Base-by-base conservation (phyloP, 2,113 vertebrate species). In the Merops nubicus region DNA sequence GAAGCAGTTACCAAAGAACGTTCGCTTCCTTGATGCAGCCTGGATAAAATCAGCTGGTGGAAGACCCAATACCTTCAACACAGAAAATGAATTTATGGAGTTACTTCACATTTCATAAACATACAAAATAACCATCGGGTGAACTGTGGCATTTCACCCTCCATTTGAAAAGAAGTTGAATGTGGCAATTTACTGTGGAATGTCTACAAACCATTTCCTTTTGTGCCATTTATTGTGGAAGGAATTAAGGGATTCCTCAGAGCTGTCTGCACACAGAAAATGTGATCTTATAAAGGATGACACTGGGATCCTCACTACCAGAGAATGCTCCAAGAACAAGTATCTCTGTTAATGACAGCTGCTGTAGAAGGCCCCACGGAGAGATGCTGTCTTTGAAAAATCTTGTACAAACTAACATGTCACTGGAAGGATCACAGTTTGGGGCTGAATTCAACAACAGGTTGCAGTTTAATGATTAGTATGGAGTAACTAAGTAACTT, bases 1-100 rank as follows among this genome's bases (percentile, higher is more conserved):
- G 26, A 64, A 82, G 53, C 40, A 95, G 98, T 98, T 97, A 99
- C 99, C 99, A 51, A 99, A 99, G 97, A 99, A 99, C 1, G 98
- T 97, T 93, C 98, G 97, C 95, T 93, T 99, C 94, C 99, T 98
- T 19, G 99, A 98, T 8, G 99, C 98, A 12, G 96, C 98, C 97
- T 99, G 98, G 85, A 99, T 98, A 95, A 99, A 99, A 91, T 98
- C 98, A 87, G 98, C 96, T 53, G 99, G 99, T 65, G 99, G 99
- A 97, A 99, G 97, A 82, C 99, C 99, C 92, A 99, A 94, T 69
- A 99, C 98, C 99, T 99, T 96, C n/a, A 93, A 96, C 34, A 96
- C 0, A 84, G 74, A 91, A 93, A 45, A 83, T 31, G 5, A 77
- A 59, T 79, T 85, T 1, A 82, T 17, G 47, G 21, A 68, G 16